phyloP scores from a whole-genome alignment of 2,113 vertebrate species.

The Toxotes chatareus region DNA sequence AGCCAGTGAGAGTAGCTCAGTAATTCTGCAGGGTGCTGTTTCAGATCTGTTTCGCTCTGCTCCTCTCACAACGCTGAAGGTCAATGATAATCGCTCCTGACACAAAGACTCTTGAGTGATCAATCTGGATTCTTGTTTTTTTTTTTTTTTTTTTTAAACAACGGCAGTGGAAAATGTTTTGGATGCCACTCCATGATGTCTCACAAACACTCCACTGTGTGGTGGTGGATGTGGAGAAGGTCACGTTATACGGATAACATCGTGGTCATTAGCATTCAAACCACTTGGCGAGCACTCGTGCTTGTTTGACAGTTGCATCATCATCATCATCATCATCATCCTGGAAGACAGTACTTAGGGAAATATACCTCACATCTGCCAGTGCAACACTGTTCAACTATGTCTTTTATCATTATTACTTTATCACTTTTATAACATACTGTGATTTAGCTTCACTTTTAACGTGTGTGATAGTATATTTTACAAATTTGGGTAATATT shows the following conservation, averaged over 20 bases:
- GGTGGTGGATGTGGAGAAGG: conserved; percentile 63
- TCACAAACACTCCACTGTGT: conserved; percentile 60
- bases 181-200: conserved; percentile 52
- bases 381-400: neutral
- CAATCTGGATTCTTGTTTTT: conserved; percentile 56
- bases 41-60: conserved; percentile 29
- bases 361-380: conserved; percentile 1
- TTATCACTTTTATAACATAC: neutral
- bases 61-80: conserved; percentile 63
- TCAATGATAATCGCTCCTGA: conserved; percentile 69
- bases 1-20: neutral
- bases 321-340: conserved; percentile 36
- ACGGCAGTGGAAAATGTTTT: conserved; percentile 52
- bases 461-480: neutral
- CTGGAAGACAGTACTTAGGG: neutral
- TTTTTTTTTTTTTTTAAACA: conserved; percentile 19
- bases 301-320: conserved; percentile 54
- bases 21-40: conserved; percentile 36
- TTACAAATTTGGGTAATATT: conserved; percentile 31
- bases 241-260: conserved; percentile 54
- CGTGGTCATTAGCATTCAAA: conserved; percentile 49
- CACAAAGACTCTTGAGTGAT: conserved; percentile 69
- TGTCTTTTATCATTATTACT: conserved; percentile 9
- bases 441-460: neutral
- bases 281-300: conserved; percentile 53